Conservation (phyloP, 1,140 invertebrate species). For the fruit fly (Drosophila melanogaster) region Release_6_plus_ISO1_MT NT_037436.4:18285001-18285500, state of each 20-base stretch:
- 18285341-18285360: constrained; percentile 71
- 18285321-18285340: constrained; percentile 75
- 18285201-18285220: constrained; percentile 77
- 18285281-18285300: constrained; percentile 60
- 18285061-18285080: constrained; percentile 80
- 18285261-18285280: constrained; percentile 77
- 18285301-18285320: constrained; percentile 61
- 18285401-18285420: constrained; percentile 71
- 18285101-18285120: constrained; percentile 22
- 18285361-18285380: constrained; percentile 78
- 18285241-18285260: constrained; percentile 75
- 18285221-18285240: constrained; percentile 61
- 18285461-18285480: constrained; percentile 81
- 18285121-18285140: background rate
- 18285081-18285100: constrained; percentile 41
- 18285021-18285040: constrained; percentile 68
- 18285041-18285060: constrained; percentile 67
- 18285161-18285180: constrained; percentile 8
- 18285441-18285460: constrained; percentile 80
- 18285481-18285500: constrained; percentile 79
- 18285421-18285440: constrained; percentile 83
- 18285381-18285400: constrained; percentile 73
- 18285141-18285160: background rate
- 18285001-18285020: constrained; percentile 53
- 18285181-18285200: constrained; percentile 82